phyloP scores from a whole-genome alignment of 2,888 invertebrate species.

The Acronicta alni region DNA sequence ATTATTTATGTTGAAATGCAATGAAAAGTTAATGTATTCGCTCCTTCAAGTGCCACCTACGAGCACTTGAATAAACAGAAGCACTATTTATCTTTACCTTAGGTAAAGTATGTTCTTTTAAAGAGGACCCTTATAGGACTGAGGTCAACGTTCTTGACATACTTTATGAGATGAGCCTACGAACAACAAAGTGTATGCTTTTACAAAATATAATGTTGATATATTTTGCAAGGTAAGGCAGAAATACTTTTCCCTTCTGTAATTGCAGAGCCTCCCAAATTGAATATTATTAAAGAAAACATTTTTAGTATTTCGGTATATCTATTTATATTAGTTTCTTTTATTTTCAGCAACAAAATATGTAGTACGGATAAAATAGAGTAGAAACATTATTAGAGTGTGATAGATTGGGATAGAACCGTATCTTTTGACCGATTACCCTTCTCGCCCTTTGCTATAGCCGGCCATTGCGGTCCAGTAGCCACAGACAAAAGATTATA shows the following conservation, averaged over 20 bases:
- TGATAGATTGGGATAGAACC: slow-evolving; percentile 58
- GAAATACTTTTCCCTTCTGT: slow-evolving; percentile 9
- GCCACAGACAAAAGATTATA: slow-evolving; percentile 57
- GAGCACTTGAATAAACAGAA: slow-evolving; percentile 79
- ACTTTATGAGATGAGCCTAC: slow-evolving; percentile 59
- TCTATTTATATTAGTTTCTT: slow-evolving; percentile 5
- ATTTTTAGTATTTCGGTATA: slow-evolving; percentile 8
- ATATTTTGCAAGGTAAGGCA: slow-evolving; percentile 6
- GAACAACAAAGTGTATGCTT: slow-evolving; percentile 46
- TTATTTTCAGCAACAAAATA: slow-evolving; percentile 13
- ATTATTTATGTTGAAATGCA: slow-evolving; percentile 57
- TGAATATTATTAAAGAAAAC: not conserved
- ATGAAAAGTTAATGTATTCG: slow-evolving; percentile 66
- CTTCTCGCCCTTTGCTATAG: slow-evolving; percentile 60
- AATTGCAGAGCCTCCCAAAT: not conserved
- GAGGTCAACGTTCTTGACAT: slow-evolving; percentile 79
- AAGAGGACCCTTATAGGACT: slow-evolving; percentile 69
- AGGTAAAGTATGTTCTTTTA: slow-evolving; percentile 77
- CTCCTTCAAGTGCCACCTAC: slow-evolving; percentile 74
- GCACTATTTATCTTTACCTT: slow-evolving; percentile 79
- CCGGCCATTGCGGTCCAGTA: slow-evolving; percentile 56
- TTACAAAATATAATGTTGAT: slow-evolving; percentile 13
- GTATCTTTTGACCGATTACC: slow-evolving; percentile 67
- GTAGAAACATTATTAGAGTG: slow-evolving; percentile 46
- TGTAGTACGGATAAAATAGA: slow-evolving; percentile 41